Conservation (phyloP, 1,140 invertebrate species). For the Aphelenchoides avenae region DNA sequence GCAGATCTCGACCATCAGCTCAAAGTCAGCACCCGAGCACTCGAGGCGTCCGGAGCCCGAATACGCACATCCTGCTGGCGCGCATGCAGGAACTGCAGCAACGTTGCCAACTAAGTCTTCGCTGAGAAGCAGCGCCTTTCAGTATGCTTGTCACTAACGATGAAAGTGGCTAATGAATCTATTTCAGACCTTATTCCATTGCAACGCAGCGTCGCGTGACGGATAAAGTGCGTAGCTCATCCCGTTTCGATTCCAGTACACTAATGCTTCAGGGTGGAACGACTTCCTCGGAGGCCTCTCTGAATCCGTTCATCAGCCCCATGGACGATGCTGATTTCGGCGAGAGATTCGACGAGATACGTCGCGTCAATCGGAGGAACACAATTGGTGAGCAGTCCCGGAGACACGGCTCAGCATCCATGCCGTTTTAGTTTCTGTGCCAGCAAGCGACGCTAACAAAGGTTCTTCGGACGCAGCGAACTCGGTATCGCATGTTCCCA, state of each 20-base stretch:
- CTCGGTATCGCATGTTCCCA: not conserved
- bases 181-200: constrained; percentile 28
- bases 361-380: constrained; percentile 44
- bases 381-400: constrained; percentile 27
- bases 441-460: too few species aligned
- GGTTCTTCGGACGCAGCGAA: not conserved
- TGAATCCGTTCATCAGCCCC: constrained; percentile 42
- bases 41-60: too few species aligned
- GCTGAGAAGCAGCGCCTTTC: constrained; percentile 33
- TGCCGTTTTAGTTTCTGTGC: constrained; percentile 9
- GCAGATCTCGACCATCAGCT: constrained; percentile 36
- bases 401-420: not conserved
- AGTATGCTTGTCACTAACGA: constrained; percentile 17
- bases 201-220: too few species aligned
- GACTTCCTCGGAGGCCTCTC: constrained; percentile 19
- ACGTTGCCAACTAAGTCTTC: constrained; percentile 21
- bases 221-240: too few species aligned
- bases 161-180: not conserved
- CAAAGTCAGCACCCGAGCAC: constrained; percentile 27
- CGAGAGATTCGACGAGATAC: constrained; percentile 46
- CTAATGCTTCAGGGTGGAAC: not conserved
- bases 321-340: constrained; percentile 50
- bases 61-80: constrained; percentile 13
- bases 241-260: not conserved
- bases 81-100: constrained; percentile 19